phyloP scores from a whole-genome alignment of 2,797 vertebrate species.

The Nannoperca obscura region DNA sequence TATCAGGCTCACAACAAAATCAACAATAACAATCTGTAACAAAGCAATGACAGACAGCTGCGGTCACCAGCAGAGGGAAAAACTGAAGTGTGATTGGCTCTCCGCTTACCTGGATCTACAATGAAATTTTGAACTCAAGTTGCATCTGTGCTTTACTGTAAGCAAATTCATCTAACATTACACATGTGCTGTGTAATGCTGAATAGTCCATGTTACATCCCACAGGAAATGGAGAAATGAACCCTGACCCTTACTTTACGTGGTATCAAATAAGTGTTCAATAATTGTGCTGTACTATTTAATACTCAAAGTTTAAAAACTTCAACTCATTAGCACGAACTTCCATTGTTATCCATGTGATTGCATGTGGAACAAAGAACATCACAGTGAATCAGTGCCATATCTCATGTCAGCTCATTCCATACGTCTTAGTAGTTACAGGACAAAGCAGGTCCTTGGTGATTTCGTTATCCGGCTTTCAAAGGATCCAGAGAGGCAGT shows the following conservation, averaged over 20 bases:
- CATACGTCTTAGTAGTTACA: conserved; percentile 14
- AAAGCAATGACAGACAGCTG: conserved; percentile 55
- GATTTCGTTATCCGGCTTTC: conserved; percentile 36
- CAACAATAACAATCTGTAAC: conserved; percentile 51
- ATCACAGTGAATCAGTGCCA: not conserved
- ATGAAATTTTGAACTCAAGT: conserved; percentile 56
- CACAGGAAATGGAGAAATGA: not conserved
- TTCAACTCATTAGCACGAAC: conserved; percentile 9
- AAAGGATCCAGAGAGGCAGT: conserved; percentile 34
- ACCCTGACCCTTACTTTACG: not conserved
- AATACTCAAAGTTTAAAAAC: conserved; percentile 4
- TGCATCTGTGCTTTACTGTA: conserved; percentile 39
- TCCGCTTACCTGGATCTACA: conserved; percentile 32
- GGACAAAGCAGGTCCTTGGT: conserved; percentile 33
- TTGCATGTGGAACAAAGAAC: conserved; percentile 21
- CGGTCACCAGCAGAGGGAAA: conserved; percentile 40
- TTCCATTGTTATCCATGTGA: conserved; percentile 2
- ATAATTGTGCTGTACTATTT: not conserved
- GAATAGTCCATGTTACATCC: not conserved
- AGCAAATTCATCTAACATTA: conserved; percentile 32
- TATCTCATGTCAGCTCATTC: conserved; percentile 17
- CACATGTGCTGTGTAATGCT: not conserved
- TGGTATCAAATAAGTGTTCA: conserved; percentile 8
- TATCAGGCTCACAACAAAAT: conserved; percentile 43
- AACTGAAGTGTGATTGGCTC: conserved; percentile 20